Evolutionary conservation across 2,797 vertebrate genomes (phyloP), one percentile per base, ranked within the genome.

Genomic region (Hozukius guyotensis): DNA sequence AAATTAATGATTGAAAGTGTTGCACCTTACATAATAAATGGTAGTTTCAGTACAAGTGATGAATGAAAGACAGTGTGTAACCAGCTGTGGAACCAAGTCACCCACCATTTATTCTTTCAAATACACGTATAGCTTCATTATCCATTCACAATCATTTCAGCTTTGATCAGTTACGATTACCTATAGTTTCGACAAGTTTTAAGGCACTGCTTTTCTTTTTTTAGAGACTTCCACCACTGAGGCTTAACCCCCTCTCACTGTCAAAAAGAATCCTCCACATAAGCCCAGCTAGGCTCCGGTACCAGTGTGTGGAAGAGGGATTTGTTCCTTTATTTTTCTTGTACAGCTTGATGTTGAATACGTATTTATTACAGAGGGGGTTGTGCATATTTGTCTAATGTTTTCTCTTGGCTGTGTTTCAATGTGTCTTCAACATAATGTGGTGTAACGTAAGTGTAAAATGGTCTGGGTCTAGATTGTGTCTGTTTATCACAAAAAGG

Each of bases 361-460:
- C 62, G 32, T 68, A 36, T 80, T 77, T 78, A 82, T 72, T 60
- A 42, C 42, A 52, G 27, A 73, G 20, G 53, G 60, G 57, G 72
- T 56, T 71, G 64, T 93, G 95, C 95, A 95, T 95, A 94, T 92
- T 72, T 92, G 88, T 94, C 88, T 69, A 12, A 72, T 87, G 65
- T 74, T 66, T 65, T 57, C 60, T 77, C 64, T 77, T 32, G 38
- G 62, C 60, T 56, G 12, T 86, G 74, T 80, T 74, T 89, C 72
- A 77, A 57, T 85, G 84, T 91, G 86, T 87, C 78, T 77, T 75
- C 74, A 64, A 34, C 68, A 55, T 73, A 73, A 25, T 25, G 73
- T 85, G 71, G 38, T 42, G 38, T 42, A 42, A 16, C 13, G 5
- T 77, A 61, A 0, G 49, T 81, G 52, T 65, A 36, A 83, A 46